Evolutionary conservation across 2,888 invertebrate species (phyloP).

Genomic region (Epinotia nisella): DNA sequence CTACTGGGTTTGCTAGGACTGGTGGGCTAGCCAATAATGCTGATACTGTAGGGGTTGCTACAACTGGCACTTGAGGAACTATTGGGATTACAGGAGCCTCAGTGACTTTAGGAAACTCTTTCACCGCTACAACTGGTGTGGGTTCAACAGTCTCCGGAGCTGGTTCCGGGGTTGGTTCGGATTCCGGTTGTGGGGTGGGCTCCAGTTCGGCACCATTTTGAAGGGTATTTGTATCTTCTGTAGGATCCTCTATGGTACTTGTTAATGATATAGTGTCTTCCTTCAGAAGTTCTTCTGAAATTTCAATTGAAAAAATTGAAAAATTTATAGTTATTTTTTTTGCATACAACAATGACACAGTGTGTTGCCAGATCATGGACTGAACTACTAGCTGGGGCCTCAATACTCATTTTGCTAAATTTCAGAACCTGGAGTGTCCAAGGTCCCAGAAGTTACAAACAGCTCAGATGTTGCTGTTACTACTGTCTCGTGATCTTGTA

Average conservation of each 20-base stretch:
- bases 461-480: too few species aligned
- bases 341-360: too few species aligned
- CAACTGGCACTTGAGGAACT: constrained; percentile 48
- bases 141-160: constrained; percentile 45
- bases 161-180: constrained; percentile 25
- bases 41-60: neutral
- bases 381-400: too few species aligned
- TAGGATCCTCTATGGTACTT: constrained; percentile 48
- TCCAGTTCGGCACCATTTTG: constrained; percentile 45
- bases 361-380: too few species aligned
- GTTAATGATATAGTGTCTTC: constrained; percentile 50
- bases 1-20: neutral
- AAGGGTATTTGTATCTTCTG: constrained; percentile 48
- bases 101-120: constrained; percentile 19
- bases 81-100: constrained; percentile 48
- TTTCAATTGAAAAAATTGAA: too few species aligned
- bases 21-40: neutral
- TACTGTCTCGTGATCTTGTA: too few species aligned
- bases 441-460: too few species aligned
- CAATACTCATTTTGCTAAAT: too few species aligned
- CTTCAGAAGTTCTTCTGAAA: constrained; percentile 62
- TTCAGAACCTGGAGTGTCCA: too few species aligned
- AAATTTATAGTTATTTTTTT: too few species aligned
- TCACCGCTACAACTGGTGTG: constrained; percentile 47
- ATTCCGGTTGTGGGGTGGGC: neutral